Conservation (phyloP, 2,797 vertebrate genomes). For the Chelonia mydas region DNA sequence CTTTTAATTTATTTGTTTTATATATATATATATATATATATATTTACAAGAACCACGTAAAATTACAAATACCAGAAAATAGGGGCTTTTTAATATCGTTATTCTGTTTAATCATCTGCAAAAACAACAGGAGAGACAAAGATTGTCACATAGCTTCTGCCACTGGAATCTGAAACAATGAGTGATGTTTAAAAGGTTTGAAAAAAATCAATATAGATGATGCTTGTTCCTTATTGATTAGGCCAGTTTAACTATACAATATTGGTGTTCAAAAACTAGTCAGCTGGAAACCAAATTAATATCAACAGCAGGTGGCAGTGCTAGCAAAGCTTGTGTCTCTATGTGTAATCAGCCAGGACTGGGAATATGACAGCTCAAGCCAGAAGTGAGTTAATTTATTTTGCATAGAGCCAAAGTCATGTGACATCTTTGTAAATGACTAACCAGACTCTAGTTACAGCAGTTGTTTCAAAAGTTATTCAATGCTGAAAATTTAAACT, state of each 20-base stretch:
- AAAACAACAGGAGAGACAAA: background rate
- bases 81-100: background rate
- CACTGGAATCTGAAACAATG: background rate
- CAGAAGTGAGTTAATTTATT: background rate
- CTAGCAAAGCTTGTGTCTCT: slow-evolving; percentile 46
- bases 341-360: background rate
- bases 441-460: background rate
- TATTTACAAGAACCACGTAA: background rate
- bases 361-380: background rate
- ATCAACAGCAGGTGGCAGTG: slow-evolving; percentile 76
- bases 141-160: background rate
- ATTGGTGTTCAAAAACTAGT: background rate
- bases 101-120: background rate
- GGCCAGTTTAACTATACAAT: background rate
- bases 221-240: background rate
- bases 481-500: background rate
- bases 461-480: background rate
- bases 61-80: background rate
- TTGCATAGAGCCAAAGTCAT: background rate
- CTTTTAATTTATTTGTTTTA: background rate
- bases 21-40: no score
- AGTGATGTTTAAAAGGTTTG: slow-evolving; percentile 5
- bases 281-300: slow-evolving; percentile 22
- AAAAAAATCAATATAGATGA: slow-evolving; percentile 38
- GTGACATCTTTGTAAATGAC: background rate